Evolutionary conservation across 2,888 invertebrate genomes (phyloP).

Genomic region (Diogma glabrata): DNA sequence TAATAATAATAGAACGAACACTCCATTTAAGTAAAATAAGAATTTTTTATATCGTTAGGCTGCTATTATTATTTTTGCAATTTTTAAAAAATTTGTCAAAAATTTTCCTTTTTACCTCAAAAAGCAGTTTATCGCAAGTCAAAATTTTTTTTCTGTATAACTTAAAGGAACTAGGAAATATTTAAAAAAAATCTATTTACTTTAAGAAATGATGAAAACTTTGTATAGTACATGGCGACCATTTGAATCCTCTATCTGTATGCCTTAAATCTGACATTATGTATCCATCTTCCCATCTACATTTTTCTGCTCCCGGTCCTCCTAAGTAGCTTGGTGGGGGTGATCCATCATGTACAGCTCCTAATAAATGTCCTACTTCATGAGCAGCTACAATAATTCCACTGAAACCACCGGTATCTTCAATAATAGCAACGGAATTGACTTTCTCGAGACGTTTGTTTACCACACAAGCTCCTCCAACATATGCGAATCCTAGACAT

Average conservation of each 20-base stretch:
- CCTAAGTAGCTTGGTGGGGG: slow-evolving; percentile 90
- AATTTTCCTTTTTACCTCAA: too few species aligned
- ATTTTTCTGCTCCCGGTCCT: slow-evolving; percentile 88
- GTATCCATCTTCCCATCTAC: slow-evolving; percentile 91
- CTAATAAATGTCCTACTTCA: slow-evolving; percentile 95
- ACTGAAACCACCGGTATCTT: slow-evolving; percentile 92
- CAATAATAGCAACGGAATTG: slow-evolving; percentile 91
- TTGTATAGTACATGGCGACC: slow-evolving; percentile 86
- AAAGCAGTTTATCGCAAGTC: not conserved
- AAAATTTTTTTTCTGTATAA: not conserved
- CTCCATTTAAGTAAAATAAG: too few species aligned
- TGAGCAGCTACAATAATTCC: slow-evolving; percentile 94
- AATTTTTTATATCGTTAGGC: too few species aligned
- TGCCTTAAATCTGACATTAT: slow-evolving; percentile 92
- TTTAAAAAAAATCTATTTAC: slow-evolving; percentile 48
- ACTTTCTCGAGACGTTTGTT: slow-evolving; percentile 92
- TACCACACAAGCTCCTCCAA: slow-evolving; percentile 91
- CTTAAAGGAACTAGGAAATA: not conserved
- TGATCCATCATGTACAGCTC: slow-evolving; percentile 93
- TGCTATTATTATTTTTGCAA: too few species aligned
- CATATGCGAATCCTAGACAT: slow-evolving; percentile 79
- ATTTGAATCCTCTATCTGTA: slow-evolving; percentile 88
- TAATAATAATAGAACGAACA: too few species aligned
- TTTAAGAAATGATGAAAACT: slow-evolving; percentile 93
- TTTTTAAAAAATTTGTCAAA: too few species aligned